Evolutionary conservation across 2,797 vertebrate species (phyloP).

Genomic region (Sebastes melanostomus): DNA sequence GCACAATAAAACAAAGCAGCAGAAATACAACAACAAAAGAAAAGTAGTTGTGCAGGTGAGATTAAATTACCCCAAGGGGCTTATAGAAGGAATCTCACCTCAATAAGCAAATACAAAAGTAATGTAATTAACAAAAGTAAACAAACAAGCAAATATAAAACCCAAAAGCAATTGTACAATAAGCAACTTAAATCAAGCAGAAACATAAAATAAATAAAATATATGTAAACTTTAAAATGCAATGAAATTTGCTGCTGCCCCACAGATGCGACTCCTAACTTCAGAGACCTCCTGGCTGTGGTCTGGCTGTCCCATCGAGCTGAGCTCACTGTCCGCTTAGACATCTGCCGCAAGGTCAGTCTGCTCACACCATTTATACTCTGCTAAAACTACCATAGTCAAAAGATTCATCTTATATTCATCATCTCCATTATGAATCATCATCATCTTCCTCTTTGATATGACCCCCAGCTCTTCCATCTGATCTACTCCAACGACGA

Average conservation of each 20-base stretch:
- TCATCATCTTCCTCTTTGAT: not conserved
- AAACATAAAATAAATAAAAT: no score
- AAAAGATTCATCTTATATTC: not conserved
- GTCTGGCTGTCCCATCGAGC: slow-evolving; percentile 92
- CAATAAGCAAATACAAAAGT: no score
- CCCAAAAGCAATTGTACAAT: no score
- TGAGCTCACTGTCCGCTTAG: slow-evolving; percentile 88
- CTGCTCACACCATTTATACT: not conserved
- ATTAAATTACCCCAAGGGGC: no score
- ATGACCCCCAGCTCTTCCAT: slow-evolving; percentile 89
- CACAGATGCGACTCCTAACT: slow-evolving; percentile 86
- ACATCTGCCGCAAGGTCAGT: slow-evolving; percentile 95
- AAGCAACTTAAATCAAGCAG: no score
- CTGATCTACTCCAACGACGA: slow-evolving; percentile 91
- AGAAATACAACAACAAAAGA: no score
- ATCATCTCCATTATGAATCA: not conserved
- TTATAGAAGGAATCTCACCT: no score
- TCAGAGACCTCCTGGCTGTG: slow-evolving; percentile 92
- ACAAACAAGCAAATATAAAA: accelerated
- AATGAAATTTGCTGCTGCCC: not conserved
- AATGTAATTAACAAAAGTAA: no score
- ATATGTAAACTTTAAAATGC: not conserved
- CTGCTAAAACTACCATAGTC: no score
- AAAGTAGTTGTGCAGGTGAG: no score
- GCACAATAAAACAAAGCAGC: no score